Percentiles rank a stretch among this genome's conserved stretches.
Evolutionary conservation across 2,888 invertebrate genomes (phyloP).

Genomic region (Cyaniris semiargus): DNA sequence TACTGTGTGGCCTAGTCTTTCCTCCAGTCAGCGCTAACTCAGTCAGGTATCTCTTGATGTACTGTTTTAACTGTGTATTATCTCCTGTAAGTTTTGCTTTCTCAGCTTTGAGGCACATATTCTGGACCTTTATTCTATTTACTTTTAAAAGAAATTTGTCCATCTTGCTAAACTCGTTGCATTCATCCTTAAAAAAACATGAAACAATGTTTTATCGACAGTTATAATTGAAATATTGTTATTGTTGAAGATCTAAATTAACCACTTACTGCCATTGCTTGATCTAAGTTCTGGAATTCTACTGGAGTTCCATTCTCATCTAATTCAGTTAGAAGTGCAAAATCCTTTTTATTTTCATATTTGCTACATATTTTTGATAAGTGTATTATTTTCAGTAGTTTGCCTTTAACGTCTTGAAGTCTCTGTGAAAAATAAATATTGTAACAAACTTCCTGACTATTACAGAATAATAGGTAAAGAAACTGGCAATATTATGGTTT

Average conservation of each 20-base stretch:
- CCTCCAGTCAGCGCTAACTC: slow-evolving; percentile 75
- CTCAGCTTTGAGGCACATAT: slow-evolving; percentile 65
- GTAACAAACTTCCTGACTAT: not conserved
- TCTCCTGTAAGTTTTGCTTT: slow-evolving; percentile 76
- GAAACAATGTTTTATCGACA: too few species aligned
- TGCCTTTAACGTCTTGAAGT: slow-evolving; percentile 76
- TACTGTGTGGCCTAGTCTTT: slow-evolving; percentile 60
- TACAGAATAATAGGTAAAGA: too few species aligned
- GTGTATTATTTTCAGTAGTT: slow-evolving; percentile 82
- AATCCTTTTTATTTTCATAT: slow-evolving; percentile 83
- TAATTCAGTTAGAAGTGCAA: slow-evolving; percentile 49
- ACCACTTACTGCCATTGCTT: slow-evolving; percentile 68
- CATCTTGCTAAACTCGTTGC: slow-evolving; percentile 81
- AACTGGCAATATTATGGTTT: too few species aligned
- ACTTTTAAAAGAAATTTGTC: slow-evolving; percentile 84
- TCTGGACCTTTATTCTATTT: slow-evolving; percentile 68
- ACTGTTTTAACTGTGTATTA: slow-evolving; percentile 82
- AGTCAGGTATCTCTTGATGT: slow-evolving; percentile 82
- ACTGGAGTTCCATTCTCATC: slow-evolving; percentile 48
- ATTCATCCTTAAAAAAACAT: slow-evolving; percentile 59
- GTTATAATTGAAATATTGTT: too few species aligned
- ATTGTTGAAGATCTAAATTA: too few species aligned
- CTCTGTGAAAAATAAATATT: slow-evolving; percentile 50
- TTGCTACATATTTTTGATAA: slow-evolving; percentile 83
- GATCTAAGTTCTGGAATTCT: slow-evolving; percentile 61